A percentile compares a stretch with the other conserved stretches of the same genome.
Conservation (phyloP, 2,113 vertebrate genomes). For the Nerophis ophidion region DNA sequence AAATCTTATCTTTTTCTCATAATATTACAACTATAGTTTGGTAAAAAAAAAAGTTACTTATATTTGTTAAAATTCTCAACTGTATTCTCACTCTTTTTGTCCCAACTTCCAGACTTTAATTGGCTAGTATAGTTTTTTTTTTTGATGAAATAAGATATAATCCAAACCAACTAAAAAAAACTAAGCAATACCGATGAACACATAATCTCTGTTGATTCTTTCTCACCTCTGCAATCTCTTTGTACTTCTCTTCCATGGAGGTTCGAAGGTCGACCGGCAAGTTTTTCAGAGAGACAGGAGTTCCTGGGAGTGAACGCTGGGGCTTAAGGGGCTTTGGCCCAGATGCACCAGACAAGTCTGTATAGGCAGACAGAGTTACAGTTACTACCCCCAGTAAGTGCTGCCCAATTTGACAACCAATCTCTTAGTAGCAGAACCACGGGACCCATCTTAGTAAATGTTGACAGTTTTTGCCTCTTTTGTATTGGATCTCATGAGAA, state of each 20-base stretch:
- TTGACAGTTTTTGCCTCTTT: neutral
- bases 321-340: conserved; percentile 78
- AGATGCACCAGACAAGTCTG: conserved; percentile 73
- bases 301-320: conserved; percentile 82
- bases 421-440: no score
- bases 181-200: neutral
- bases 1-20: no score
- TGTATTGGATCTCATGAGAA: neutral
- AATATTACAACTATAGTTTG: no score
- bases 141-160: no score
- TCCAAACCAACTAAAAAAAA: no score
- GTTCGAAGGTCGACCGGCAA: conserved; percentile 83
- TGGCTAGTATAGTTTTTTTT: no score
- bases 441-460: neutral
- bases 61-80: no score
- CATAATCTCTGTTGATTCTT: neutral
- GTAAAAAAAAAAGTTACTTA: no score
- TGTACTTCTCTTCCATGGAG: conserved; percentile 94
- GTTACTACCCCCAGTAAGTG: no score
- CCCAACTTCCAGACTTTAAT: no score
- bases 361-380: conserved; percentile 4
- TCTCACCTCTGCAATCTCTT: conserved; percentile 90
- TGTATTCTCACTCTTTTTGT: no score
- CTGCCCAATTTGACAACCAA: no score
- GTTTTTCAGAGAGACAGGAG: conserved; percentile 78